Conservation (phyloP, 1,140 invertebrate genomes). For the Cydia strobilella region DNA sequence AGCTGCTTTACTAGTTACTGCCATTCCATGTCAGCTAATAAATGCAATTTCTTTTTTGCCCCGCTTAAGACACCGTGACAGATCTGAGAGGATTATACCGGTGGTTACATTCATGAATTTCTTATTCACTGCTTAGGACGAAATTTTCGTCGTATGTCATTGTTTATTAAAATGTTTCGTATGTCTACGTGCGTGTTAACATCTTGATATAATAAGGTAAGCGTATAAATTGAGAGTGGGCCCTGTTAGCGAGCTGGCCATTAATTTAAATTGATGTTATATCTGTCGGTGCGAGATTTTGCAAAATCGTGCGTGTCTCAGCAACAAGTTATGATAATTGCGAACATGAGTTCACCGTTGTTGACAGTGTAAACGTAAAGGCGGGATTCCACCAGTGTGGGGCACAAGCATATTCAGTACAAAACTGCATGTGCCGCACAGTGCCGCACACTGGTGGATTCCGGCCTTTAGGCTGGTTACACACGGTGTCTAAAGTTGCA, state of each 20-base stretch:
- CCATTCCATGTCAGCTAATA: slow-evolving; percentile 11
- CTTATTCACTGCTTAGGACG: not conserved
- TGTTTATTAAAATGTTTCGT: not conserved
- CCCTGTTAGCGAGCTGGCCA: slow-evolving; percentile 42
- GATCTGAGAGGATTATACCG: not conserved
- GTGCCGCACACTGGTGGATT: too few species aligned
- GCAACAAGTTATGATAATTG: slow-evolving; percentile 38
- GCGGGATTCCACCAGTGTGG: too few species aligned
- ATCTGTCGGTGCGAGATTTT: slow-evolving; percentile 47
- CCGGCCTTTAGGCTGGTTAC: slow-evolving; percentile 1
- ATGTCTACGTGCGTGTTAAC: slow-evolving; percentile 36
- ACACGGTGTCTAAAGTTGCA: not conserved
- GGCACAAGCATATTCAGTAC: too few species aligned
- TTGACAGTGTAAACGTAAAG: slow-evolving; percentile 13
- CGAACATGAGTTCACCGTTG: slow-evolving; percentile 21
- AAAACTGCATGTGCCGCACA: too few species aligned
- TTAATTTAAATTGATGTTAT: slow-evolving; percentile 56
- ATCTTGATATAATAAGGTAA: slow-evolving; percentile 40
- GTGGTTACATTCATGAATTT: slow-evolving; percentile 4
- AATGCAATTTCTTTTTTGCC: slow-evolving; percentile 4
- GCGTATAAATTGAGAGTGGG: slow-evolving; percentile 5
- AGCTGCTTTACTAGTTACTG: not conserved
- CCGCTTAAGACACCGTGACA: not conserved
- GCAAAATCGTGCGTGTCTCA: slow-evolving; percentile 43
- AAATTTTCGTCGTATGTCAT: not conserved